Evolutionary conservation across 53 echinoderm and acorn worm genomes (phyloP), one percentile per base, ranked within the genome.

Genomic region (Paracentrotus lividus): DNA sequence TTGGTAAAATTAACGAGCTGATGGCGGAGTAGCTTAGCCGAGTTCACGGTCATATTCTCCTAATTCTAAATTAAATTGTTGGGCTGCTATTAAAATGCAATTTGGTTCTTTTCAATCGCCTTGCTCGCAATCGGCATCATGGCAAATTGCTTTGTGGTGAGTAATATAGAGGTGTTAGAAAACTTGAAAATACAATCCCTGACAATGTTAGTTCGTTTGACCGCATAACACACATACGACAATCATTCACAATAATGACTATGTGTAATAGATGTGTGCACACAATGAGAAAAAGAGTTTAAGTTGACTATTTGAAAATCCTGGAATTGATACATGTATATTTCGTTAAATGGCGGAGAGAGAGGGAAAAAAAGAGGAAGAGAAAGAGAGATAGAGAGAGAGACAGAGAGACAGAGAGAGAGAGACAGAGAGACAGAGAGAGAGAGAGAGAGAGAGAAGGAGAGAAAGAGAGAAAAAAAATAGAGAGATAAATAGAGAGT

Each of bases 41-140:
- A 85, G 85, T 85, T 85, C 85, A 85, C 51, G 85, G 85, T 49
- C 85, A 85, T 85, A 49, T 51, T 23, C 85, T 49, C 85, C 85
- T 51, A 49, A 14, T 47, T 85, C n/a, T 10, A 72, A 40, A 4
- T 5, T 10, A 20, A 18, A 72, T 72, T 72, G 36, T 40, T 72
- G 4, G 72, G 72, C 36, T 72, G 72, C 72, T 72, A 72, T 72
- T 72, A 72, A 38, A 72, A 31, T 72, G 40, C 40, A 72, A 36
- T 72, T 69, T 34, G 6, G 72, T 2, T 3, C 72, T 8, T 69
- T 72, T 40, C 20, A 40, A 18, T 72, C 18, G 6, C 20, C 0
- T 15, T 36, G 72, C 18, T 16, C 40, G 12, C 72, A 72, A 40
- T 72, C 38, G 72, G 40, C 72, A n/a, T n/a, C n/a, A 72, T 72